Base-by-base conservation (phyloP, 1,140 invertebrate species). In the Drosophila carrolli region DNA sequence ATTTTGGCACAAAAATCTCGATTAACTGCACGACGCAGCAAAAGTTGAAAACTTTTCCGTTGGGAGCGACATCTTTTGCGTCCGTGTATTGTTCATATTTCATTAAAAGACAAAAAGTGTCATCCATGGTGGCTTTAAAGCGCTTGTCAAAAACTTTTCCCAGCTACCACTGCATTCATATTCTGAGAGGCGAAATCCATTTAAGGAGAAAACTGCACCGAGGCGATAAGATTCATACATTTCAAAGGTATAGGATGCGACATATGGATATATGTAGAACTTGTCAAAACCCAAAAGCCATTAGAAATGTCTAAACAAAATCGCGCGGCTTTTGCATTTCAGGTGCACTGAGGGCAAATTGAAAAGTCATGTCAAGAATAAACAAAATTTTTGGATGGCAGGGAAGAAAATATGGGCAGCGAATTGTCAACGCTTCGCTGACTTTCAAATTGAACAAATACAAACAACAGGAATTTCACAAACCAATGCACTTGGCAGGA, bases 401-500 rank as follows among this genome's bases (percentile, higher is more conserved):
- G 62, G 75, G 27, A 44, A 4, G 44, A 56, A 50, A 37, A 55
- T 70, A 74, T 61, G 57, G 71, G 54, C 73, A 57, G 57, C 58
- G 54, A 79, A 86, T 83, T 82, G 75, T 63, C 63, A 83, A 74
- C 75, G 76, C 67, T 75, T 57, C 75, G 54, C 57, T 77, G 73
- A 43, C 48, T 61, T 44, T 57, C 60, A 61, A 81, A 73, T 78
- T 57, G 72, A 79, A 70, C 63, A 65, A 65, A 71, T 75, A 60
- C 75, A 75, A 88, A 86, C 83, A 82, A 86, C 78, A 78, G 74
- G 86, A 78, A 81, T 88, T 86, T 85, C 63, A 78, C 81, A 86
- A 78, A 44, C 77, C 75, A 86, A 82, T 82, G 75, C 78, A 86
- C 62, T 86, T 88, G 83, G 79, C 83, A 85, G 46, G 66, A 62